phyloP scores from a whole-genome alignment of 2,113 vertebrate genomes.

The Micromys minutus region DNA sequence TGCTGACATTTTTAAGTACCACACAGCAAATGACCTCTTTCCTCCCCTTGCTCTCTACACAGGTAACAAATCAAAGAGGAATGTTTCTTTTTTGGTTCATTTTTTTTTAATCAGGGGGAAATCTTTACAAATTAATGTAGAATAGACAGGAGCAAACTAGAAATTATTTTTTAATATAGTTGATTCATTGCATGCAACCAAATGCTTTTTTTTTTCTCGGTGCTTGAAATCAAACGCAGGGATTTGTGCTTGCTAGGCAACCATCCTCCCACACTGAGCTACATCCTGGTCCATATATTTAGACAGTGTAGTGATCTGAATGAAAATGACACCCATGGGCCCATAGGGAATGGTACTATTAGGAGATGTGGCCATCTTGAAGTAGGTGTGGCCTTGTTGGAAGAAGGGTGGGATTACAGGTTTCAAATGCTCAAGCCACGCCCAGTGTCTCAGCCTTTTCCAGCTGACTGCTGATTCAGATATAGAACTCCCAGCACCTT shows the following conservation, averaged over 20 bases:
- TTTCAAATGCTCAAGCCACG: neutral
- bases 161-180: conserved; percentile 19
- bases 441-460: neutral
- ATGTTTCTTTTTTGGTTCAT: conserved; percentile 31
- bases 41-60: neutral
- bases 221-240: neutral
- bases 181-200: conserved; percentile 5
- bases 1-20: neutral
- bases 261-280: neutral
- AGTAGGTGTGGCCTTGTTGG: neutral
- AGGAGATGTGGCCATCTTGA: neutral
- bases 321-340: neutral
- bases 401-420: neutral
- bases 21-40: conserved; percentile 29
- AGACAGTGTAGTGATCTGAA: neutral
- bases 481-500: neutral
- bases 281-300: neutral
- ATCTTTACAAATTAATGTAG: conserved; percentile 33
- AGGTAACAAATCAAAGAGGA: conserved; percentile 40
- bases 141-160: conserved; percentile 45
- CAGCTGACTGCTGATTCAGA: neutral
- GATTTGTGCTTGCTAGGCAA: neutral
- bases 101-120: conserved; percentile 54
- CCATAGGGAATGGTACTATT: neutral
- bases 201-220: neutral